Evolutionary conservation across 2,113 vertebrate genomes (phyloP), one percentile per base, ranked within the genome.

Genomic region (Melospiza melodia): DNA sequence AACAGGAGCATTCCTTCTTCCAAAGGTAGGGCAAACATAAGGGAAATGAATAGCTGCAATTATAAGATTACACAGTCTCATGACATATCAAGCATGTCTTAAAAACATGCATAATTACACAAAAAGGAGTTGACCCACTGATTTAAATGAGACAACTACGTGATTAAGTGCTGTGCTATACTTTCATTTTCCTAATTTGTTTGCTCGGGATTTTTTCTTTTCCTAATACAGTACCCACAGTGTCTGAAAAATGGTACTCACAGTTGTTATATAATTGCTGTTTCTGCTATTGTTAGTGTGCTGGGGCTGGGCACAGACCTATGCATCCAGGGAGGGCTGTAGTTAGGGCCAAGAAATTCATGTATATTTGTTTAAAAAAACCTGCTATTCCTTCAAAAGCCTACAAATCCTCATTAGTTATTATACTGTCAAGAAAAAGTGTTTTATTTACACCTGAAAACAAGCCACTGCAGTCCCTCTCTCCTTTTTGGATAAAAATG

Each of bases 101-200:
- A 74, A 96, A 91, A 95, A 83, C 75, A 21, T 23, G 63, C 63
- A 76, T 94, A 93, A 96, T 95, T 92, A 90, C 27, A 86, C 2
- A 28, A 96, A 97, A 94, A 89, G 63, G 48, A 88, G 76, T 81
- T 2, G 0, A 90, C 90, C 48, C 72, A 84, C 73, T 86, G 68
- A 96, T 94, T 94, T 90, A 91, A 96, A 90, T 84, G 84, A 95
- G 82, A 86, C 68, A 91, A 51, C 85, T 48, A 31, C 0, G 8
- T 72, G 87, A 97, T 94, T 90, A 94, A 90, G 52, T 76, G 63
- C 75, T 88, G 44, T 41, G 52, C 78, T 91, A 63, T 76, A 67
- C 73, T 94, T 95, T 77, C 63, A 66, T 85, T 95, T 88, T 83
- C 37, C 76, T 92, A 89, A 95, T 94, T 92, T 93, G 75, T 95